Percentiles rank a stretch among this genome's conserved stretches.
phyloP scores from a whole-genome alignment of 2,888 invertebrate species.

The Drosophila tanythrix region DNA sequence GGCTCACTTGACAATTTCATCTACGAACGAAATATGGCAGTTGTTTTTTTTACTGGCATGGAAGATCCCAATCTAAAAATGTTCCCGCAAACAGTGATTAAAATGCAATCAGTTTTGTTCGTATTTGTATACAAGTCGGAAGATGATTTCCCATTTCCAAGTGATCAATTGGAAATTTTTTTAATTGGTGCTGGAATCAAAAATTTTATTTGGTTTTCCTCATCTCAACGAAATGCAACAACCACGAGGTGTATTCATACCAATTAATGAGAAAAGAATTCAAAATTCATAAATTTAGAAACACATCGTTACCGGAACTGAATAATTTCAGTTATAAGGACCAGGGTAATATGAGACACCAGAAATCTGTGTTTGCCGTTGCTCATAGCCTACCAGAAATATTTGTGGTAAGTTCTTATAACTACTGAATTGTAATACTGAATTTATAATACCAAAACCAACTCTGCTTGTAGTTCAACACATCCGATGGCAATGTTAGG shows the following conservation, averaged over 20 bases:
- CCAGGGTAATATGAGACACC: accelerated
- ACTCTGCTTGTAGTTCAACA: constrained; percentile 11
- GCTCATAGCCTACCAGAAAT: constrained; percentile 12
- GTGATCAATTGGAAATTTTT: background rate
- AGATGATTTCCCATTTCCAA: background rate
- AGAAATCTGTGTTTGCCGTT: background rate
- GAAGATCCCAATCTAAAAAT: background rate
- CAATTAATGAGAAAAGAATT: accelerated
- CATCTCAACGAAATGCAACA: no score
- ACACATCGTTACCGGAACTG: background rate
- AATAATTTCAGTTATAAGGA: background rate
- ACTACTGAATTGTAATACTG: background rate
- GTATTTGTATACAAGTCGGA: constrained; percentile 8
- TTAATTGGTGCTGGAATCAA: background rate
- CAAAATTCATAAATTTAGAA: accelerated
- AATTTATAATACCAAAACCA: background rate
- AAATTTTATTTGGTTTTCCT: accelerated
- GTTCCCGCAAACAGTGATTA: background rate
- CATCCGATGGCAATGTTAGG: background rate
- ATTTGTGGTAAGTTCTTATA: constrained; percentile 19
- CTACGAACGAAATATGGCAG: background rate
- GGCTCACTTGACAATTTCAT: background rate
- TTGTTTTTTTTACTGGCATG: constrained; percentile 4
- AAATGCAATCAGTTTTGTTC: background rate
- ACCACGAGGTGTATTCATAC: background rate